These are phyloP conservation scores for Protophormia terraenovae DNA, from an alignment of 2,888 invertebrate species.

Conservation along the genomic window DNA sequence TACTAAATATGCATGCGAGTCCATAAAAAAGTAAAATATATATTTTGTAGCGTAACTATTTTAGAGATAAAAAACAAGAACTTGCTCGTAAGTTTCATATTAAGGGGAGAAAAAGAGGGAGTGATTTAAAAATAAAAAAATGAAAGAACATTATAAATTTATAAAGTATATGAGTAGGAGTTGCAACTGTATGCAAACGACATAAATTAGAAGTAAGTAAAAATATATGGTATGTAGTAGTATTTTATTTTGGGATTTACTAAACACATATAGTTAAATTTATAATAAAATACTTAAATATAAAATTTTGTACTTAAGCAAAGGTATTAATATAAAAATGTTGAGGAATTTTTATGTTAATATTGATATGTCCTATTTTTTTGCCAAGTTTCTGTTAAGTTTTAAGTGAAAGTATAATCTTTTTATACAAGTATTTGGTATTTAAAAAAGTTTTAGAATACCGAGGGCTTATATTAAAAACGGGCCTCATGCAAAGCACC, in stretches of 20 bases:
- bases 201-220: not conserved
- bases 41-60: slow-evolving; percentile 41
- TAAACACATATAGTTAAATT: not conserved
- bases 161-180: slow-evolving; percentile 3
- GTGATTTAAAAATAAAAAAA: not conserved
- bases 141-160: slow-evolving; percentile 1
- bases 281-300: not conserved
- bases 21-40: slow-evolving; percentile 39
- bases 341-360: too few relatives aligned
- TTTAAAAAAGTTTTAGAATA: too few relatives aligned
- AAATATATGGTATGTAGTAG: not conserved
- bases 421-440: too few relatives aligned
- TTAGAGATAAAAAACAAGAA: slow-evolving; percentile 8
- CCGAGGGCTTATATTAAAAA: too few relatives aligned
- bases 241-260: not conserved
- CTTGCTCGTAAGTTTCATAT: too few relatives aligned
- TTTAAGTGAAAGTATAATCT: too few relatives aligned
- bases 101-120: not conserved
- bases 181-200: slow-evolving; percentile 20
- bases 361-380: too few relatives aligned
- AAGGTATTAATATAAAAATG: too few relatives aligned
- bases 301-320: too few relatives aligned
- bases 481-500: too few relatives aligned
- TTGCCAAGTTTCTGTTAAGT: too few relatives aligned
- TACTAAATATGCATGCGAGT: slow-evolving; percentile 22